Base-by-base conservation (phyloP, 1,140 invertebrate genomes). In the Phortica variegata region DNA sequence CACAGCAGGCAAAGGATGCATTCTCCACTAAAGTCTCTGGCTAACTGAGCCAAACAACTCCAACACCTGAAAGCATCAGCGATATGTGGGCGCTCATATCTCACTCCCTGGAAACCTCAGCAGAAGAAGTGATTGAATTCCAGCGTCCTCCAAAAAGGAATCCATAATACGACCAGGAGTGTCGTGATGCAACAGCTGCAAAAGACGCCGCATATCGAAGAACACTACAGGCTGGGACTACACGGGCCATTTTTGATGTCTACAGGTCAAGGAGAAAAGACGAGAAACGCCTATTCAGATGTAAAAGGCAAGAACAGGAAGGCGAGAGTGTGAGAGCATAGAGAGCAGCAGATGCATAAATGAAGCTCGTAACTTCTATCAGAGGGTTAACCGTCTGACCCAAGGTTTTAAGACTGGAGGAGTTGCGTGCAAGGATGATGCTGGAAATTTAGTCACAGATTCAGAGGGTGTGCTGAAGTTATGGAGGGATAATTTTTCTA, bases 111-210 rank as follows among this genome's bases (percentile, higher is more conserved):
- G 4, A 34, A 8, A 15, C 32, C 13, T 34, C 32, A 8, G 32
- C 32, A 4, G 13, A 8, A 13, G 13, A 34, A 34, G n/a, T 34
- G 4, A 6, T 34, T 34, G 32, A n/a, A 34, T 34, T 34, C 32
- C 32, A 34, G n/a, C 32, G 32, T 15, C 32, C 32, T 5, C 32
- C 32, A 9, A 34, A 9, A 15, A 6, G 32, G 32, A 34, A 9
- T 15, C n/a, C 32, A 34, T 34, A n/a, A n/a, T 34, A 34, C n/a
- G 32, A 34, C n/a, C 32, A 34, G 32, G 32, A 34, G 32, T 34
- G 32, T 34, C 13, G 32, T 6, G 32, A 34, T 8, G 32, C 32
- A 13, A 34, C 8, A 8, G 32, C 32, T n/a, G 32, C 32, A 34
- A 34, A 34, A 13, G n/a, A 34, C 32, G 32, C 32, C n/a, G 32